A percentile compares a stretch with the other conserved stretches of the same genome.
Evolutionary conservation across 1,140 invertebrate species (phyloP).

Genomic region (Diplogasteroides magnus): DNA sequence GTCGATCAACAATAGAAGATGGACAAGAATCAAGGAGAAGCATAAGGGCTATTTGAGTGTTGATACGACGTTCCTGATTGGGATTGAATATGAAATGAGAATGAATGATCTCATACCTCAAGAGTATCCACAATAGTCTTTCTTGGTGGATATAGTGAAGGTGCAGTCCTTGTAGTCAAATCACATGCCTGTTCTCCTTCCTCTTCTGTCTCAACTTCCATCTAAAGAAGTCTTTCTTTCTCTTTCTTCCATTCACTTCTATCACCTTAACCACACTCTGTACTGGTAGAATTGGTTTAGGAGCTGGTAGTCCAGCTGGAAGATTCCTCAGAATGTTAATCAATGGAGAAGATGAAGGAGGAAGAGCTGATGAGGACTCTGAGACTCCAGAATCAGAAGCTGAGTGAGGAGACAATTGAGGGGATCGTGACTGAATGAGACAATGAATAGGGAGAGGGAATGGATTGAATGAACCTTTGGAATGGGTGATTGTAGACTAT

Average conservation of each 20-base stretch:
- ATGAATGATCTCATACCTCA: not conserved
- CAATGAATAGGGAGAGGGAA: not conserved
- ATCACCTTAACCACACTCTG: not conserved
- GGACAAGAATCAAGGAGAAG: constrained; percentile 27
- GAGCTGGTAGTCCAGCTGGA: not conserved
- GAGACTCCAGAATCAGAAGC: not conserved
- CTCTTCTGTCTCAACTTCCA: not conserved
- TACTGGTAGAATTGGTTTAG: not conserved
- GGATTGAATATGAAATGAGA: not conserved
- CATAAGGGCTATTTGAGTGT: constrained; percentile 33
- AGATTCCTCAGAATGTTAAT: not conserved
- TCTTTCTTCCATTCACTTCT: not conserved
- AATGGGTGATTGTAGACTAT: not conserved
- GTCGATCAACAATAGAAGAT: constrained; percentile 23
- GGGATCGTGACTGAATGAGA: not conserved
- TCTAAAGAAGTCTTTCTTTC: not conserved
- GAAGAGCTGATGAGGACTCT: not conserved
- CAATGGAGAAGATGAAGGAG: not conserved
- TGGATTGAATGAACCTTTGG: not conserved
- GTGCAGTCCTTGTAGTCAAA: not conserved
- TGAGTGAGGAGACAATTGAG: not conserved
- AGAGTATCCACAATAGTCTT: not conserved
- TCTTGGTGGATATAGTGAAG: not conserved
- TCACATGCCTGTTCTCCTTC: not conserved
- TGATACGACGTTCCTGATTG: not conserved